Evolutionary conservation across 2,113 vertebrate genomes (phyloP).

Genomic region (Heteronetta atricapilla): DNA sequence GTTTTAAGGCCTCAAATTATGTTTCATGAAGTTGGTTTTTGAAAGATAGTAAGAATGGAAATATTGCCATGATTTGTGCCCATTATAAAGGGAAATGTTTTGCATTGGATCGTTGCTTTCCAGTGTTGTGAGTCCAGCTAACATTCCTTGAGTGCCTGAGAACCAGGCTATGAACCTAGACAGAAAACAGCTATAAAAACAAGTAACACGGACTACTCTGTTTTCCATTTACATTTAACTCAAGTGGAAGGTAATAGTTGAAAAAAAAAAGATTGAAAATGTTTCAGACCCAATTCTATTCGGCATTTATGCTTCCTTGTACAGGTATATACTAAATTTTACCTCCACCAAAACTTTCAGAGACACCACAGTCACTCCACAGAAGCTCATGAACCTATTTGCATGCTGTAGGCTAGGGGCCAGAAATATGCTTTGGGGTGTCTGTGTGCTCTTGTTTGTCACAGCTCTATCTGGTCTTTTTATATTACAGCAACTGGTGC

Average conservation of each 20-base stretch:
- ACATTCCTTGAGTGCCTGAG: not conserved
- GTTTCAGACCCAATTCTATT: not conserved
- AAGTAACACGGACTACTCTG: not conserved
- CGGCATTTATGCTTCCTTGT: not conserved
- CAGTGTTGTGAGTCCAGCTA: not conserved
- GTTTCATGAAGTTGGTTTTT: not conserved
- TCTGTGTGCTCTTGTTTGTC: not conserved
- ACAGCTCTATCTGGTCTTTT: not conserved
- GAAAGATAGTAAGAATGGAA: constrained; percentile 19
- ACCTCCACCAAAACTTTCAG: not conserved
- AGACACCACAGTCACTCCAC: not conserved
- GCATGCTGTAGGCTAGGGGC: not conserved
- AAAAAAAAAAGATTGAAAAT: not conserved
- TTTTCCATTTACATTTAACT: constrained; percentile 37
- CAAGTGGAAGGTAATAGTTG: not conserved
- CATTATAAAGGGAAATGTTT: constrained; percentile 32
- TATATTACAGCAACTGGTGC: not conserved
- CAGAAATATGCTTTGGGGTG: not conserved
- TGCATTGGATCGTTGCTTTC: constrained; percentile 11
- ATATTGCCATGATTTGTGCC: not conserved
- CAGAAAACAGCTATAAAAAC: constrained; percentile 5
- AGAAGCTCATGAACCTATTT: not conserved
- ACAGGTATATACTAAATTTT: not conserved
- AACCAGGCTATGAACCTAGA: not conserved
- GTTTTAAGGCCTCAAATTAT: not conserved